Evolutionary conservation across 30 jellyfish, hydroid and myxozoan species (phyloP), one percentile per base, ranked within the genome.

Genomic region (Clytia hemisphaerica): DNA sequence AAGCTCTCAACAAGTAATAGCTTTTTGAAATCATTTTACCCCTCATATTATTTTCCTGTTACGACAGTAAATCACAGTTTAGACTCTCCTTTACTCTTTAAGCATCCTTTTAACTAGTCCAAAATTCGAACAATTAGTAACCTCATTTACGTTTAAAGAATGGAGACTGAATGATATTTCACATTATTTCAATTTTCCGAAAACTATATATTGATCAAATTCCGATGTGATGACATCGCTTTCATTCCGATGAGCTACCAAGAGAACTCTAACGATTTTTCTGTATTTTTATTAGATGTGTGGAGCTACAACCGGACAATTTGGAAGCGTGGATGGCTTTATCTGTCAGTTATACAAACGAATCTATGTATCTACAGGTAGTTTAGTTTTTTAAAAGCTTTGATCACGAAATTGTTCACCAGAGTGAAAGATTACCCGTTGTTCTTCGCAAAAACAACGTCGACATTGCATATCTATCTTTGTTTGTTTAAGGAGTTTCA

Each of bases 291-390:
- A 37, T 9, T 38, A 88, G 97, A 63, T 88, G 97, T 74, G 28
- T 82, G 21, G 91, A 80, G 29, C 42, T 88, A 12, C 93, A 88
- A 62, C 97, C 95, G 2, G 95, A 76, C 44, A 88, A 88, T 63
- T 75, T 88, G 28, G 67, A 83, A 33, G 95, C 94, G 0, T 48
- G 92, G 37, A 79, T 88, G 97, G 93, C 97, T 14, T 71, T 88
- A 34, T 94, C 97, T 65, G 97, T 80, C 72, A 80, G 97, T 53
- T 88, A 80, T 45, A 88, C 97, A 16, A 88, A 88, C 65, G 97
- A 88, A 74, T 88, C 94, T 4, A 74, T 88, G 14, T 94, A 88
- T 65, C 37, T 65, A 10, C 93, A 88, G 83, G 97, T 88, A 57
- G 19, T 75, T 21, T 22, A 6, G 22, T 48, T 15, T 27, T 26